These are phyloP conservation scores for Diarsia brunnea DNA, from an alignment of 2,888 invertebrate species.

Conservation along the genomic window DNA sequence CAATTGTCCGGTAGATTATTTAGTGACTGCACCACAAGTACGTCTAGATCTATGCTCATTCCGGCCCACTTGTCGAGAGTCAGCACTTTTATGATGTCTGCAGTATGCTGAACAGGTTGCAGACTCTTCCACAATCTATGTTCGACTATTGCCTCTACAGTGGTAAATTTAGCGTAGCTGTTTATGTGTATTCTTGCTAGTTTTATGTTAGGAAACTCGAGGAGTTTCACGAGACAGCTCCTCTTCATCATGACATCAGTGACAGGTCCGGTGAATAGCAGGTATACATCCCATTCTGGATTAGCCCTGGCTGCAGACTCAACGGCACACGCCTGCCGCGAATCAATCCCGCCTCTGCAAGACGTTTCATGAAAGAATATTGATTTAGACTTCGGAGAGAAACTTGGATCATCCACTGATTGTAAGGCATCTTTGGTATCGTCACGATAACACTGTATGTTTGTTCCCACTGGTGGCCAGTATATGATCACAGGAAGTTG, in stretches of 20 bases:
- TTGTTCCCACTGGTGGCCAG: constrained; percentile 5
- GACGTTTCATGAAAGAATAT: constrained; percentile 93
- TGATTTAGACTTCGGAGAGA: constrained; percentile 68
- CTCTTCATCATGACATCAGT: constrained; percentile 30
- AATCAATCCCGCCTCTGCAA: constrained; percentile 86
- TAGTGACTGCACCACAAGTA: constrained; percentile 53
- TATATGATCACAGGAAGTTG: constrained; percentile 25
- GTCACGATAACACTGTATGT: constrained; percentile 28
- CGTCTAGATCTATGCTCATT: constrained; percentile 63
- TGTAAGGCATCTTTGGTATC: constrained; percentile 22
- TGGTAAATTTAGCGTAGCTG: constrained; percentile 39
- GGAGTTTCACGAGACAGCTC: constrained; percentile 48
- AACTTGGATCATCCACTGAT: constrained; percentile 42
- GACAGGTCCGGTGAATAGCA: constrained; percentile 73
- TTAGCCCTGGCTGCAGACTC: constrained; percentile 68
- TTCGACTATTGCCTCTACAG: constrained; percentile 31
- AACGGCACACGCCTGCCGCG: constrained; percentile 67
- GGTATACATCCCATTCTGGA: constrained; percentile 83
- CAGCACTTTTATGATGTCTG: constrained; percentile 63
- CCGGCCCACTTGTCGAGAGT: constrained; percentile 65
- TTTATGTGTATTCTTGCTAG: constrained; percentile 47
- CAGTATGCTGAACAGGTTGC: constrained; percentile 41
- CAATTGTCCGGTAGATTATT: constrained; percentile 64
- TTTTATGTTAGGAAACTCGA: constrained; percentile 52
- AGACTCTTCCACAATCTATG: constrained; percentile 6